Conservation (phyloP, 2,797 vertebrate species). For the Phataginus tricuspis region DNA sequence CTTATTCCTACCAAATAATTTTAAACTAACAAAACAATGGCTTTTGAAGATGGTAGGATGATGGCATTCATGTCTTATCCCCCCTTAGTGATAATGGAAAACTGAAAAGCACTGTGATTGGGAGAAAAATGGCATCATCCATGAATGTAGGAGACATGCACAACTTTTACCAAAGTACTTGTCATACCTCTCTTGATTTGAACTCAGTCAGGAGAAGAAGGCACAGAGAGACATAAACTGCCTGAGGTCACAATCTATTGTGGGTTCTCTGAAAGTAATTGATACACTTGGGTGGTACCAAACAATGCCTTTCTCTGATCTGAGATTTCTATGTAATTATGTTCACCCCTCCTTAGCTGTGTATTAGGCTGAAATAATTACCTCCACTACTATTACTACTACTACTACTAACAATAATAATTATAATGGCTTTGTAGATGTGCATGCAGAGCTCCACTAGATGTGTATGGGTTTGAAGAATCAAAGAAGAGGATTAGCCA, state of each 20-base stretch:
- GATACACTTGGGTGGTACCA: background rate
- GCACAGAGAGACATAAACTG: background rate
- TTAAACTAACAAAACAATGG: background rate
- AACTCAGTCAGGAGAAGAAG: background rate
- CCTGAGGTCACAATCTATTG: background rate
- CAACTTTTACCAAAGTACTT: background rate
- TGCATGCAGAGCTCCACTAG: background rate
- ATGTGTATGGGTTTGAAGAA: background rate
- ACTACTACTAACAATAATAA: background rate
- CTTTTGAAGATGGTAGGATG: background rate
- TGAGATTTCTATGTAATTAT: background rate
- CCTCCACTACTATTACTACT: no score
- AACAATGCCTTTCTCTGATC: background rate
- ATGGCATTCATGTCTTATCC: background rate
- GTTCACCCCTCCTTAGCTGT: background rate
- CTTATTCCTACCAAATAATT: background rate
- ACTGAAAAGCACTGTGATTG: background rate
- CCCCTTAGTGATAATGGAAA: background rate
- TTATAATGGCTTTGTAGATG: background rate
- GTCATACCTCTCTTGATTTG: background rate
- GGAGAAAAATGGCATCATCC: background rate
- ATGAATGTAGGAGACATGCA: background rate
- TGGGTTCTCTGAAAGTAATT: background rate
- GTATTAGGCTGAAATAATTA: background rate
- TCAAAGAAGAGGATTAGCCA: background rate